Base-by-base conservation (phyloP, 2,888 invertebrate genomes). In the Eumacrocentrus americanus region DNA sequence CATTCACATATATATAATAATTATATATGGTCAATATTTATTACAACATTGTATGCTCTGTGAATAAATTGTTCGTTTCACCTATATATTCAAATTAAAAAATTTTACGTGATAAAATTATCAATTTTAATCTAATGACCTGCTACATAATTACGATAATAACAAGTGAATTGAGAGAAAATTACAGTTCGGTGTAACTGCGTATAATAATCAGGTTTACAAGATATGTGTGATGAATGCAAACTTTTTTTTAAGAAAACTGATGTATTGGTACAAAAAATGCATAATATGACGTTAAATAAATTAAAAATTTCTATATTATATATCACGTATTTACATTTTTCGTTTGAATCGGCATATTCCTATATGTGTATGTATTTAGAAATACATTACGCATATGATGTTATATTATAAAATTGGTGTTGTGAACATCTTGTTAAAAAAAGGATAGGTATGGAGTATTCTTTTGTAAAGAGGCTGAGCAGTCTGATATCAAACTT, bases 41-140 rank as follows among this genome's bases (percentile, higher is more conserved):
- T 50, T 50, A 11, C 16, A 35, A 50, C 11, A 50, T 35, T 20
- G 14, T 11, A 34, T 50, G 46, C 25, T 52, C 46, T 34, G 42
- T 60, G 54, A 44, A 48, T 22, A 18, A 51, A 54, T 46, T 50
- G 40, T 16, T 56, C 20, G 57, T 23, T 62, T 58, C 48, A 18
- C 12, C 42, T 7, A 34, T 18, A 35, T n/a, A n/a, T n/a, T n/a
- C n/a, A n/a, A n/a, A n/a, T n/a, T n/a, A 16, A 50, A 29, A 47
- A 40, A 60, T 53, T 11, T 54, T 18, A 60, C 25, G 46, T n/a
- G n/a, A n/a, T n/a, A n/a, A n/a, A n/a, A n/a, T n/a, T n/a, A n/a
- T n/a, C n/a, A n/a, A n/a, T n/a, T n/a, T n/a, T n/a, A n/a, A n/a
- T n/a, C n/a, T n/a, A n/a, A n/a, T n/a, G n/a, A n/a, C n/a, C n/a